Base-by-base conservation (phyloP, 2,797 vertebrate species). In the Caiman crocodilus region DNA sequence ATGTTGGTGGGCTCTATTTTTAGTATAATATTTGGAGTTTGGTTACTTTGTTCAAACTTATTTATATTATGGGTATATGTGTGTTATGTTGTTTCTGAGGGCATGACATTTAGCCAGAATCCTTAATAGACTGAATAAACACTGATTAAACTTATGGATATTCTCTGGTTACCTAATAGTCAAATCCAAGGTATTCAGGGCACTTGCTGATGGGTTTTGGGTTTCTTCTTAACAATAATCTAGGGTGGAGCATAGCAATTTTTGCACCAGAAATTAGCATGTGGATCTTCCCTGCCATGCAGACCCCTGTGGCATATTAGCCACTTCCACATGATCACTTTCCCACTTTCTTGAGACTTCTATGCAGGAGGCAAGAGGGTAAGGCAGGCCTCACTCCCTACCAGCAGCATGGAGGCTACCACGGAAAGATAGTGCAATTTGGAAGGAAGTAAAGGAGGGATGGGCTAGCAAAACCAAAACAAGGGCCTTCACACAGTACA, bases 131-230 rank as follows among this genome's bases (percentile, higher is more conserved):
- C 6, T 35, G 35, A 35, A 35, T 35, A 35, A 35, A 35, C 6
- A 35, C 35, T 5, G 35, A 35, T 35, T 35, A 35, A 35, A 35
- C 35, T 77, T 56, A 57, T 77, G 23, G 35, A 4, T 28, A 42
- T 28, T 42, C 14, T 26, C 26, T 42, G 20, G 2, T 60, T 93
- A 88, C 26, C 35, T 85, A 59, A 87, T 90, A 56, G 1, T 11
- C 87, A 88, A 90, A 76, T 57, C 73, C 71, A 89, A 82, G 9
- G 77, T 67, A 87, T 89, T 42, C 57, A 84, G 14, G 56, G 81
- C 23, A 1, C 3, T 77, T 18, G 55, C 87, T 77, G 32, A 59
- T 84, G 71, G 9, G 14, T 85, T 95, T 87, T 85, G 11, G 20
- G 82, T 35, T 60, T 23, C 0, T 1, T 57, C 30, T 83, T 76